Conservation (phyloP, 2,888 invertebrate genomes). For the Machimus atricapillus region DNA sequence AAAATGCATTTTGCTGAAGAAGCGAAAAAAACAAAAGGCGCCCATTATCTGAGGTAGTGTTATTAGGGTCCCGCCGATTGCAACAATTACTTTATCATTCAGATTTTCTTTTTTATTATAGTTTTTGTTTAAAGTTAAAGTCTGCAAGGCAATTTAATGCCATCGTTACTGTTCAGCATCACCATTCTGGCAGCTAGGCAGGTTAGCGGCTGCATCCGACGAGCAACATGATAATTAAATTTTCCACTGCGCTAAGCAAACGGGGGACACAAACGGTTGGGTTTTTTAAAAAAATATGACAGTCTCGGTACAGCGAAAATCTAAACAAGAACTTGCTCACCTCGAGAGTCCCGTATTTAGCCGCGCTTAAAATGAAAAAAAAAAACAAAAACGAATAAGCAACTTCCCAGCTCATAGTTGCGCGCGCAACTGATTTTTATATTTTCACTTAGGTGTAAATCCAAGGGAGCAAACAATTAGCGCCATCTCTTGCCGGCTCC, state of each 20-base stretch:
- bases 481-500: background rate
- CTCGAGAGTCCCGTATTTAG: constrained; percentile 25
- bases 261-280: background rate
- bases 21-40: background rate
- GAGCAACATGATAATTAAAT: constrained; percentile 22
- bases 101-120: background rate
- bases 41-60: background rate
- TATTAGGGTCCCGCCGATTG: background rate
- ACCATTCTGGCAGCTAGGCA: background rate
- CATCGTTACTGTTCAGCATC: background rate
- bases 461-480: constrained; percentile 3
- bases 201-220: background rate
- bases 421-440: background rate
- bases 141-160: constrained; percentile 8
- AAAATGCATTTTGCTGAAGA: background rate
- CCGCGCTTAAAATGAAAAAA: background rate
- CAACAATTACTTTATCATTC: constrained; percentile 23
- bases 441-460: background rate
- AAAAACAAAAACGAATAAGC: background rate
- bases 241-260: background rate
- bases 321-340: constrained; percentile 20
- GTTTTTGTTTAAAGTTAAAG: background rate
- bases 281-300: background rate
- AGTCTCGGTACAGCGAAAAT: background rate
- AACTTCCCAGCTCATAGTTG: background rate